These are phyloP conservation scores for Lagorchestes hirsutus DNA, from an alignment of 2,797 vertebrate species.

Conservation along the genomic window DNA sequence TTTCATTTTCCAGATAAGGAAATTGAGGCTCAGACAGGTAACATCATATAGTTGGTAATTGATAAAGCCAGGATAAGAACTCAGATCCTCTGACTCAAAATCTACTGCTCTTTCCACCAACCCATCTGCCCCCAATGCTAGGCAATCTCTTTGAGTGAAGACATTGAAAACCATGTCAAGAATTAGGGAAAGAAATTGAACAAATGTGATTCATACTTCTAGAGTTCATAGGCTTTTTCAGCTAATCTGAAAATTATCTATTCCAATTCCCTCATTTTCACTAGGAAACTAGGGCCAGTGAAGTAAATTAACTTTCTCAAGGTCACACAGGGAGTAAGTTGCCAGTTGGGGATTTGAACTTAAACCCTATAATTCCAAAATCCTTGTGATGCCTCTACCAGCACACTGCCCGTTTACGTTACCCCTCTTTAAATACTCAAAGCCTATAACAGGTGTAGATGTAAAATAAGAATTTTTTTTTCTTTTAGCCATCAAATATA, in stretches of 20 bases:
- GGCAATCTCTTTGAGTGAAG: neutral
- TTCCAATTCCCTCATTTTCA: neutral
- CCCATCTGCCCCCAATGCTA: neutral
- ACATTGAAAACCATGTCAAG: neutral
- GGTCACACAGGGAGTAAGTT: neutral
- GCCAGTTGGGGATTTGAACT: neutral
- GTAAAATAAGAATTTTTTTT: slow-evolving; percentile 22
- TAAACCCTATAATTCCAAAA: neutral
- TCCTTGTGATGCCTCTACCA: neutral
- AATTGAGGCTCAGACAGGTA: neutral
- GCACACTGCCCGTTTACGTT: neutral
- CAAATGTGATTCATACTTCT: neutral
- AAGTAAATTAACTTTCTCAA: neutral
- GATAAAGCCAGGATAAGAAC: neutral
- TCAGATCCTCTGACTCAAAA: neutral
- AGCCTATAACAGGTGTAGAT: slow-evolving; percentile 20
- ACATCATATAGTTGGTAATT: neutral
- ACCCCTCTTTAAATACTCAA: neutral
- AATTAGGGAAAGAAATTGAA: neutral
- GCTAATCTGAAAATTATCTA: neutral
- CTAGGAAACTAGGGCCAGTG: neutral
- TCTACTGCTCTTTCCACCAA: neutral
- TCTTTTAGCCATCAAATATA: slow-evolving; percentile 91
- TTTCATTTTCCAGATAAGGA: neutral
- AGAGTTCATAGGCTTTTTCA: neutral